A percentile compares a stretch with the other conserved stretches of the same genome.
These are phyloP conservation scores for Platyura marginata DNA, from an alignment of 1,140 invertebrate species.

Conservation along the genomic window DNA sequence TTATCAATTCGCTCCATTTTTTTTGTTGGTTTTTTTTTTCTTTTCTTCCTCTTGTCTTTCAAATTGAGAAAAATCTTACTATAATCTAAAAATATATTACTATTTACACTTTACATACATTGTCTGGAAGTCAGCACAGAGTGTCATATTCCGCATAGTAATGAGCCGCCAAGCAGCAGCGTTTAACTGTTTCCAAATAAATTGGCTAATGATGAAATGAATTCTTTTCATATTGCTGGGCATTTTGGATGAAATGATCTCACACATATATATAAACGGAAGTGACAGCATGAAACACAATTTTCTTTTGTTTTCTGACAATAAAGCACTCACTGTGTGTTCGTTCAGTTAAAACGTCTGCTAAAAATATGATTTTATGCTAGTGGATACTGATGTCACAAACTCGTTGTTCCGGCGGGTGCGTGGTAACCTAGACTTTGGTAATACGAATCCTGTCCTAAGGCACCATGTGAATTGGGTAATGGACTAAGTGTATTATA, in stretches of 20 bases:
- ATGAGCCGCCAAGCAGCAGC: too few species aligned
- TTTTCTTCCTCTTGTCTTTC: neutral
- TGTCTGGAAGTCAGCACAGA: neutral
- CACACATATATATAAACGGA: neutral
- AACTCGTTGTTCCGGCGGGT: constrained; percentile 41
- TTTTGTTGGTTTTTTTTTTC: neutral
- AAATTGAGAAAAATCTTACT: neutral
- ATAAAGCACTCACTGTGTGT: neutral
- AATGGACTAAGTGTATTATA: constrained; percentile 40
- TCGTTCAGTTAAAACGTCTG: neutral
- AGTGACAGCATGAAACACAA: neutral
- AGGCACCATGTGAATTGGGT: constrained; percentile 37
- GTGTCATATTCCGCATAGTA: neutral
- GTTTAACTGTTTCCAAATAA: too few species aligned
- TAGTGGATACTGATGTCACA: constrained; percentile 55
- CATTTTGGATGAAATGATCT: too few species aligned
- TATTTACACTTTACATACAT: neutral
- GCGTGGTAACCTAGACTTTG: constrained; percentile 58
- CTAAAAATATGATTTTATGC: constrained; percentile 32
- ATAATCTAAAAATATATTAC: too few species aligned
- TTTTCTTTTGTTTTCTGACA: neutral
- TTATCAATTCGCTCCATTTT: neutral
- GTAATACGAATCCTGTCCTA: constrained; percentile 59
- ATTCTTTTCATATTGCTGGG: too few species aligned
- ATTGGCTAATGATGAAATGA: too few species aligned